Conservation (phyloP, 30 jellyfish, hydroid and myxozoan species). For the Aurelia sp. region DNA sequence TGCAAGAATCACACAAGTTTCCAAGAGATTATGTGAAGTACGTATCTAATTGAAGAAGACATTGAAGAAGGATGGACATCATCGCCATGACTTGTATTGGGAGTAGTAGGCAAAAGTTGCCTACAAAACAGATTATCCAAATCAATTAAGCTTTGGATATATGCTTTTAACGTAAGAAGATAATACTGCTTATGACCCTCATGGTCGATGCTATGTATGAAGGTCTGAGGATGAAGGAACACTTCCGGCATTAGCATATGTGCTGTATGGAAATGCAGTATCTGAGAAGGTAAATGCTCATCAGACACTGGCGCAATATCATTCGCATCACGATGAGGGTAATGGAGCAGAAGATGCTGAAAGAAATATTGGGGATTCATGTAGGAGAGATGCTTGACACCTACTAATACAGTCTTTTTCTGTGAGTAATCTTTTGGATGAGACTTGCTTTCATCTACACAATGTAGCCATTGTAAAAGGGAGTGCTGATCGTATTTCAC, state of each 20-base stretch:
- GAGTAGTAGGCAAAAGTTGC: neutral
- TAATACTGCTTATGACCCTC: constrained; percentile 18
- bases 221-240: neutral
- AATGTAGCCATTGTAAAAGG: neutral
- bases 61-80: neutral
- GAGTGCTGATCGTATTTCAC: neutral
- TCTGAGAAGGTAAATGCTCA: neutral
- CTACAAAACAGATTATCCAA: neutral
- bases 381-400: neutral
- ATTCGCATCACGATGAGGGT: neutral
- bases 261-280: neutral
- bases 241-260: neutral
- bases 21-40: no score
- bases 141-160: neutral
- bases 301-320: neutral
- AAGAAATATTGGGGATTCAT: constrained; percentile 8
- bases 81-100: no score
- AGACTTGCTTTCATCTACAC: neutral
- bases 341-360: constrained; percentile 1
- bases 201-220: neutral
- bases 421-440: neutral
- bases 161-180: neutral
- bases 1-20: no score
- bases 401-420: neutral
- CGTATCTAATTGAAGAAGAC: no score